Base-by-base conservation (phyloP, 2,113 vertebrate species). In the Genyomyrus donnyi region DNA sequence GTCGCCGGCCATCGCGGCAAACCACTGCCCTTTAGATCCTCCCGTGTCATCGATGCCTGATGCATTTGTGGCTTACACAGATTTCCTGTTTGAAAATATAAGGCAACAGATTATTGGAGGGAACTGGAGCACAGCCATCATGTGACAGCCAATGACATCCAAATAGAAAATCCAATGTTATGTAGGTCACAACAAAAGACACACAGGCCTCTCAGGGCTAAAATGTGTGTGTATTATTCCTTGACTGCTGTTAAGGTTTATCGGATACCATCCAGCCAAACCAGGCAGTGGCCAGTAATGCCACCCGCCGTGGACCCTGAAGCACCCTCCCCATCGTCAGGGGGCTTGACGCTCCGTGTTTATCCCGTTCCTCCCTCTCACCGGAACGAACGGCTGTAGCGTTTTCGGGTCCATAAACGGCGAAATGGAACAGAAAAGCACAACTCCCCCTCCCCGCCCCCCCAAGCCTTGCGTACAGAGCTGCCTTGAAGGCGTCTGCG, bases 1-100 rank as follows among this genome's bases (percentile, higher is more conserved):
- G 35, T 39, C 35, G n/a, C 35, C 1, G 31, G 74, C 35, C 35
- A 80, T 42, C 74, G 19, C 19, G 35, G 70, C 35, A 19, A 80
- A 35, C 10, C 74, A 1, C 31, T 91, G 88, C 88, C 90, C 91
- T 91, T 91, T 90, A 93, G 92, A 95, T 95, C 31, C 74, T 7
- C 35, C 74, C 35, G 6, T 19, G 35, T 17, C 35, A 80, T 42
- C 35, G 8, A 19, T 15, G 5, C 13, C 70, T 35, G 39, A 42
- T 19, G 15, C 3, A 42, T 80, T 19, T 80, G 17, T 80, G 13
- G 5, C 1, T 80, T 80, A 42, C 35, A 8, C 74, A 85, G 24
- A 85, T 48, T 24, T 46, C 42, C 39, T 85, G 19, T 11, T 45
- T 85, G 45, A 85, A 46, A 85, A 85, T 24, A n/a, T 45, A 24